Evolutionary conservation across 2,113 vertebrate genomes (phyloP).

Genomic region (Martes martes): DNA sequence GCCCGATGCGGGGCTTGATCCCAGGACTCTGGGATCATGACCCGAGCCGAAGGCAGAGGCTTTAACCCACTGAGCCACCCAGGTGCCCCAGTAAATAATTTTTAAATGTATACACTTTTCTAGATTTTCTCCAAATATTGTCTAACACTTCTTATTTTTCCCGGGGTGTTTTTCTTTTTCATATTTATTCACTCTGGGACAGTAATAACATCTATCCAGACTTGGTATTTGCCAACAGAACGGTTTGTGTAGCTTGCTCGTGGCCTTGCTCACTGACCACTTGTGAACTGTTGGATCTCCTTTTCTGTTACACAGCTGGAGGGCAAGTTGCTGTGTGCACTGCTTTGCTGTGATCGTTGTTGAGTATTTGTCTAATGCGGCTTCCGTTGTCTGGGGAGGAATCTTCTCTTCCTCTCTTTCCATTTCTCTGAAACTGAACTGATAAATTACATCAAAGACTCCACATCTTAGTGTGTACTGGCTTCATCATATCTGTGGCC

Average conservation of each 20-base stretch:
- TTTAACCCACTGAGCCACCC: too few relatives aligned
- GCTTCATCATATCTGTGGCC: neutral
- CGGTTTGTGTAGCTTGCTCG: neutral
- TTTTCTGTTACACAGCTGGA: neutral
- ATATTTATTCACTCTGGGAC: neutral
- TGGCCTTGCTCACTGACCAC: neutral
- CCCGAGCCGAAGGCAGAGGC: too few relatives aligned
- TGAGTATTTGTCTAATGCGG: neutral
- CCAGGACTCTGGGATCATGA: too few relatives aligned
- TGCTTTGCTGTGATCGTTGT: neutral
- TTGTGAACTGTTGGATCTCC: neutral
- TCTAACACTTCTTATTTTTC: neutral
- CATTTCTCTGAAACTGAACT: neutral
- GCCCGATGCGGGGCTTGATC: too few relatives aligned
- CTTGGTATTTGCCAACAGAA: slow-evolving; percentile 3
- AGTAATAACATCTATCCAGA: slow-evolving; percentile 11
- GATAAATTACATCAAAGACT: neutral
- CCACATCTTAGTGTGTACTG: neutral
- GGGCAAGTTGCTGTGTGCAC: neutral
- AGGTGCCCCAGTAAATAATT: neutral
- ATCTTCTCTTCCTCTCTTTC: neutral
- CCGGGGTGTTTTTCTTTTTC: neutral
- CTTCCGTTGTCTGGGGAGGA: neutral
- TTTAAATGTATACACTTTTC: neutral
- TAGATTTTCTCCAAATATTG: neutral